Evolutionary conservation across 2,797 vertebrate genomes (phyloP).

Genomic region (Pitangus sulphuratus): DNA sequence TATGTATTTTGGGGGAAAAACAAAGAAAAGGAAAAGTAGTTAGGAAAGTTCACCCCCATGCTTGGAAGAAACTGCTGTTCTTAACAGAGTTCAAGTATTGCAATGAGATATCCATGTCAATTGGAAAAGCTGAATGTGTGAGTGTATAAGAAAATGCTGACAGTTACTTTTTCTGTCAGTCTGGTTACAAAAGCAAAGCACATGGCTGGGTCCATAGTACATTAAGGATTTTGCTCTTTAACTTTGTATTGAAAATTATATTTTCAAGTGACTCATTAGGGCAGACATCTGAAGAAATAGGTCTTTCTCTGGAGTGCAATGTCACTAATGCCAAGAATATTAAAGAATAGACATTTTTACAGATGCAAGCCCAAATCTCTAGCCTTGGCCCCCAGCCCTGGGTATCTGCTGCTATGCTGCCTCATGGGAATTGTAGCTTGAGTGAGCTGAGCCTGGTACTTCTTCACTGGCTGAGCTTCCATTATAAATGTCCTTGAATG

Average conservation of each 20-base stretch:
- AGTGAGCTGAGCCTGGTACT: not conserved
- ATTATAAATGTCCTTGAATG: not conserved
- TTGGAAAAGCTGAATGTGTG: slow-evolving; percentile 24
- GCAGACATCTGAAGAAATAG: not conserved
- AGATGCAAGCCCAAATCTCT: not conserved
- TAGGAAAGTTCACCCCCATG: not conserved
- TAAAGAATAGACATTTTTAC: not conserved
- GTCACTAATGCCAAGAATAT: not conserved
- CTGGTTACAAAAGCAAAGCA: not conserved
- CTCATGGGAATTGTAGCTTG: not conserved
- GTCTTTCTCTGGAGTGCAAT: not conserved
- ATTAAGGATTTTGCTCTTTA: not conserved
- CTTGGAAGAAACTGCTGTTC: not conserved
- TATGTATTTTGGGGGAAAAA: not conserved
- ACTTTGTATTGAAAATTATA: not conserved
- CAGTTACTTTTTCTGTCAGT: not conserved
- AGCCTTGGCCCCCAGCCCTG: not conserved
- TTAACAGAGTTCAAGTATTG: not conserved
- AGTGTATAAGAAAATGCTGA: slow-evolving; percentile 20
- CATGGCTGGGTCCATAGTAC: not conserved
- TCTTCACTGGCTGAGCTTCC: not conserved
- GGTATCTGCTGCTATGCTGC: not conserved
- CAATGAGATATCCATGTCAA: not conserved
- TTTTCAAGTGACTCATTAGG: not conserved
- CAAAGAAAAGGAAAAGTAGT: slow-evolving; percentile 14